phyloP scores from a whole-genome alignment of 2,113 vertebrate genomes.

The Jacana jacana region DNA sequence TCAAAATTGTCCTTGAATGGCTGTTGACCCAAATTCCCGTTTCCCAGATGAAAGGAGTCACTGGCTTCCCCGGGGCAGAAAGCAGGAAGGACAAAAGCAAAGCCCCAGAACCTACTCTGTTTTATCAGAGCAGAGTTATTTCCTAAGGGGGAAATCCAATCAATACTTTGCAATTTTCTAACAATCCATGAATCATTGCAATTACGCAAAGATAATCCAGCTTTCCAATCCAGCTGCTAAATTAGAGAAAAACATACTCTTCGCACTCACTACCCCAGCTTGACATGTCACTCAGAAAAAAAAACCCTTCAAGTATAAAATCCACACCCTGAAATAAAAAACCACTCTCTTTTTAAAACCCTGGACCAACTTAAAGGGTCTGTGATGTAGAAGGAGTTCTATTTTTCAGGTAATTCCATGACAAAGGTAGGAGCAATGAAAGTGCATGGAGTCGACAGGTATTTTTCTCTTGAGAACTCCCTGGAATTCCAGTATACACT shows the following conservation, averaged over 20 bases:
- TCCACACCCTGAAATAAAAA: neutral
- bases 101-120: neutral
- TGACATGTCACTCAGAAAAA: neutral
- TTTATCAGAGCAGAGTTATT: conserved; percentile 45
- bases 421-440: neutral
- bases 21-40: conserved; percentile 27
- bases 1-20: neutral
- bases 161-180: conserved; percentile 64
- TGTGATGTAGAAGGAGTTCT: neutral
- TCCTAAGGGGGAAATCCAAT: conserved; percentile 53
- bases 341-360: neutral
- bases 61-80: neutral
- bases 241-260: conserved; percentile 19
- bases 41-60: conserved; percentile 23
- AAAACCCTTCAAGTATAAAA: neutral
- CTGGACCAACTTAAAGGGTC: neutral
- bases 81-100: conserved; percentile 11
- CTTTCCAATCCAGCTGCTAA: conserved; percentile 63
- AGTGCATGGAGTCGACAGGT: neutral
- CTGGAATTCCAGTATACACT: neutral
- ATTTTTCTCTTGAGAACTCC: neutral
- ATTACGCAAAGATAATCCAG: conserved; percentile 59
- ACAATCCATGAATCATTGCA: conserved; percentile 52
- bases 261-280: neutral
- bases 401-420: neutral